Conservation (phyloP, 2,888 invertebrate genomes). For the Rhopalosiphum nymphaeae region DNA sequence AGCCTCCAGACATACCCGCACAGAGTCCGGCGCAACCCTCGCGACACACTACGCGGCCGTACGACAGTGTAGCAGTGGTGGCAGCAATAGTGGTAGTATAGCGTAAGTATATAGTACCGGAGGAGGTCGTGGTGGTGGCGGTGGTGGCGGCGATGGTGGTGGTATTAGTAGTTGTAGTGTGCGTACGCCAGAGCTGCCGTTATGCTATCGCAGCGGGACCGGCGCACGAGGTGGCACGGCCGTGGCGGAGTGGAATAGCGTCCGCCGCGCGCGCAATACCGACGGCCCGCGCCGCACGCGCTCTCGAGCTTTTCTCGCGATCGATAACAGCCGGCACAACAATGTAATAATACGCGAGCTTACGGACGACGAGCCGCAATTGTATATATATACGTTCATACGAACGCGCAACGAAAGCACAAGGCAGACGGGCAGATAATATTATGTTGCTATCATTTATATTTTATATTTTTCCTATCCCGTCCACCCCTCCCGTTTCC, state of each 20-base stretch:
- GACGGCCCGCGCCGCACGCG: conserved; percentile 49
- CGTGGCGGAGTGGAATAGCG: not conserved
- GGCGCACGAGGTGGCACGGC: not conserved
- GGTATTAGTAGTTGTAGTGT: conserved; percentile 4
- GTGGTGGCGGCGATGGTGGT: not conserved
- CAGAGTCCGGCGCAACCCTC: conserved; percentile 55
- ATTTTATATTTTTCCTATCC: not conserved
- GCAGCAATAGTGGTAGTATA: not conserved
- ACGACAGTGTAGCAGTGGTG: conserved; percentile 8
- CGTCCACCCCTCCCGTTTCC: not conserved
- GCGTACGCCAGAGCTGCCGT: not conserved
- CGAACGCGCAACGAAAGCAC: not conserved
- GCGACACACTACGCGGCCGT: conserved; percentile 51
- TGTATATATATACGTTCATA: not conserved
- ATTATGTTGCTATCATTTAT: not conserved
- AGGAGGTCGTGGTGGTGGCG: not conserved
- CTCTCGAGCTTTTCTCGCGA: conserved; percentile 59
- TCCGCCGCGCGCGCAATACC: conserved; percentile 53
- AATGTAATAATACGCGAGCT: conserved; percentile 56
- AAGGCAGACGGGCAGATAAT: conserved; percentile 32
- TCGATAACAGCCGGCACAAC: conserved; percentile 65
- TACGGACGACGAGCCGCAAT: conserved; percentile 45
- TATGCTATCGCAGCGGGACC: conserved; percentile 1
- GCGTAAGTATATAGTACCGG: conserved; percentile 1
- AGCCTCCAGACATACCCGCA: conserved; percentile 62